Base-by-base conservation (phyloP, 2,888 invertebrate genomes). In the Furcula furcula region DNA sequence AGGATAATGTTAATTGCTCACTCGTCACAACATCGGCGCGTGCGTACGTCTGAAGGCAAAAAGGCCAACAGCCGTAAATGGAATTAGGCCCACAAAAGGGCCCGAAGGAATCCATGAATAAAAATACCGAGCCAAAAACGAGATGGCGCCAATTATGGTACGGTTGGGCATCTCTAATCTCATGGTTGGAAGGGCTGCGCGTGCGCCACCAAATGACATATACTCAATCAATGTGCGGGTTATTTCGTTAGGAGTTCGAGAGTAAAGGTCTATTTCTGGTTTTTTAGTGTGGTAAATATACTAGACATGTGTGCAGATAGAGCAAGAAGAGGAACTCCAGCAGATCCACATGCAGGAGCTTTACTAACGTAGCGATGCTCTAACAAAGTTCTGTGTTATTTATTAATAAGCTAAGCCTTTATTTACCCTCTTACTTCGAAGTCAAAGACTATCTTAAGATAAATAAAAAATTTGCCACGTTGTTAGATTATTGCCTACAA, bases 41-140 rank as follows among this genome's bases (percentile, higher is more conserved):
- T 76, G 76, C 71, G 67, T 63, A 51, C 31, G 36, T 43, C 40
- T 31, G 36, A 30, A 46, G 46, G 40, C 58, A 68, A 74, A 66
- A 64, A 57, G 51, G 37, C 36, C 46, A 52, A 39, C 44, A 45
- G 31, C 77, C 72, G 43, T 73, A 76, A 66, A 80, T 57, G 77
- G 57, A 54, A 54, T 60, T 54, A 61, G 50, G 53, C 56, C 54
- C 54, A 55, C 59, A 64, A 64, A 71, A 65, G 69, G 53, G 52
- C 44, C 63, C 55, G 59, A 44, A 65, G 69, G 80, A 68, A 75
- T 76, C 66, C 72, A 71, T 79, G 80, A 81, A 83, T 82, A 81
- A 80, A 81, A 81, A 82, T 76, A 65, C 72, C 71, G 54, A 55
- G 54, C 73, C 73, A 71, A 76, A 80, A 78, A 69, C 67, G 66